Conservation (phyloP, 2,888 invertebrate species). For the Amphipoea lucens region DNA sequence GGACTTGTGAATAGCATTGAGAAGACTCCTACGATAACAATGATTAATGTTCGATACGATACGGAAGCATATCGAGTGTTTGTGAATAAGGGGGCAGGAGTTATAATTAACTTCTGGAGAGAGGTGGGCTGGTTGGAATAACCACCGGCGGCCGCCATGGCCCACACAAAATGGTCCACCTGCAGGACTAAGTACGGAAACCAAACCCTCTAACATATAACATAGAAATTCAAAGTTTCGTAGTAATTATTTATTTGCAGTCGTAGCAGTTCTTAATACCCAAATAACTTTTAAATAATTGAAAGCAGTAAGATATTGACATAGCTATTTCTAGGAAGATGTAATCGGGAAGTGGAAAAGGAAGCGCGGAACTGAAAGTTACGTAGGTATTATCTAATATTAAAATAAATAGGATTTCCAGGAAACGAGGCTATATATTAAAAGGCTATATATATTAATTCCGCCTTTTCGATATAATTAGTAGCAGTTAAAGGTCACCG, state of each 20-base stretch:
- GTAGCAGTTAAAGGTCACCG: background rate
- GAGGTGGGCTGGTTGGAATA: background rate
- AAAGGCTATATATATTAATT: background rate
- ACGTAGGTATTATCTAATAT: background rate
- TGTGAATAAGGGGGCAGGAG: no score
- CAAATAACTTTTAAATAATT: background rate
- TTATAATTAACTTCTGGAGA: background rate
- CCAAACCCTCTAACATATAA: background rate
- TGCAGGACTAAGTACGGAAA: background rate
- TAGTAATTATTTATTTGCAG: background rate
- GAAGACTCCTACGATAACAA: no score
- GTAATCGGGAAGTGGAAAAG: background rate
- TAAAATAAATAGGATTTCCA: background rate
- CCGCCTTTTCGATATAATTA: background rate
- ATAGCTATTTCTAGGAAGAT: background rate
- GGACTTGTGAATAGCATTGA: no score
- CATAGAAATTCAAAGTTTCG: background rate
- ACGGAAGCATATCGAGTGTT: no score
- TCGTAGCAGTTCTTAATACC: background rate
- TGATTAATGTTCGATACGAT: no score
- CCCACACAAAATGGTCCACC: background rate
- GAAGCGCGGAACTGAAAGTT: background rate
- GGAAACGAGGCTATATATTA: slow-evolving; percentile 1
- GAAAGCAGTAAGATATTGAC: background rate
- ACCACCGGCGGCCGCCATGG: background rate